Evolutionary conservation across 2,113 vertebrate species (phyloP).

Genomic region (Sebastes schlegelii): DNA sequence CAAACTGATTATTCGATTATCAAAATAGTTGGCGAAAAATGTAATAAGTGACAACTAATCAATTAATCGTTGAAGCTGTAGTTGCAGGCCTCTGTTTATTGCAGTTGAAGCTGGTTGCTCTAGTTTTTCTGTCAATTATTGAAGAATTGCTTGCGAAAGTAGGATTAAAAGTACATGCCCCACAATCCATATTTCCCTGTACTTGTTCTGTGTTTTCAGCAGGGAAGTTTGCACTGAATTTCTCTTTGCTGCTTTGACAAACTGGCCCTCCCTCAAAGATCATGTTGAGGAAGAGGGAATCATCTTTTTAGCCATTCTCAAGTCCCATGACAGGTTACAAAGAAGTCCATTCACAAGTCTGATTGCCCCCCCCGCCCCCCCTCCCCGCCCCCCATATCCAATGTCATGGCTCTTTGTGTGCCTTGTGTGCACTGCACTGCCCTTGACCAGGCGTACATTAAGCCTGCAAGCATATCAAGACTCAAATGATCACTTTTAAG

Average conservation of each 20-base stretch:
- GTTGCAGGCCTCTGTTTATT: too few species aligned
- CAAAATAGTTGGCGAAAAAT: too few species aligned
- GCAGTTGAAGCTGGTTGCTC: background rate
- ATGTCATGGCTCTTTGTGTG: conserved; percentile 63
- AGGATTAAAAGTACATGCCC: background rate
- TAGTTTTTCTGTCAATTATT: background rate
- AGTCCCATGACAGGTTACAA: conserved; percentile 81
- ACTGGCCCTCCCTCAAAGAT: conserved; percentile 49
- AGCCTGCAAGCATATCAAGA: conserved; percentile 22
- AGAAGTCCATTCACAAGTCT: conserved; percentile 75
- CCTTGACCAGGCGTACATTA: conserved; percentile 32
- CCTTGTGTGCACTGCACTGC: conserved; percentile 41
- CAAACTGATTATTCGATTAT: too few species aligned
- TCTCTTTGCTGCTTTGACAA: conserved; percentile 21
- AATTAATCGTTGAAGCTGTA: too few species aligned
- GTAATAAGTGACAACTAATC: too few species aligned
- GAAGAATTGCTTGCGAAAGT: background rate
- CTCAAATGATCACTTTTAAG: conserved; percentile 17
- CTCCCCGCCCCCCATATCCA: conserved; percentile 57
- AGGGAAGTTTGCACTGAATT: background rate
- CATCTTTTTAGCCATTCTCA: conserved; percentile 70
- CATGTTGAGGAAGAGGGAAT: conserved; percentile 68
- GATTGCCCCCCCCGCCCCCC: conserved; percentile 29
- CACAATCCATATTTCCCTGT: background rate
- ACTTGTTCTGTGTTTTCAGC: background rate